Conservation (phyloP, 2,888 invertebrate genomes). For the Micoletzkya japonica region DNA sequence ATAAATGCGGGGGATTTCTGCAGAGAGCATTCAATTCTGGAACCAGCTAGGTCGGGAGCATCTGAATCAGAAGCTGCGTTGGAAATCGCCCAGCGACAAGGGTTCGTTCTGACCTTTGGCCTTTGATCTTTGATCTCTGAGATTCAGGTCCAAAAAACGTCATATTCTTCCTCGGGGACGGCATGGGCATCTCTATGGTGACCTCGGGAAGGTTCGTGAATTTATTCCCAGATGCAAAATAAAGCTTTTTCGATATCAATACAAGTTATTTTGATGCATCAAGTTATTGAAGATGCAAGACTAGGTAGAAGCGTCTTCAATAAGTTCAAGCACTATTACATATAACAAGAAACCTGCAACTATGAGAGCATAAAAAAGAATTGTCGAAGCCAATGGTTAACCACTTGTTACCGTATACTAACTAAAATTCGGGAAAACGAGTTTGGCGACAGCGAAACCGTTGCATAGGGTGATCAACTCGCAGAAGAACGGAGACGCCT, state of each 20-base stretch:
- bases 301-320: too few relatives aligned
- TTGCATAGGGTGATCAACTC: conserved; percentile 19
- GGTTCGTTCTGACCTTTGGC: background rate
- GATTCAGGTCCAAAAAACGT: conserved; percentile 28
- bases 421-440: too few relatives aligned
- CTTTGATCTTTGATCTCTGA: background rate
- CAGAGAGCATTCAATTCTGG: conserved; percentile 22
- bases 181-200: conserved; percentile 27
- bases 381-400: too few relatives aligned
- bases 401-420: too few relatives aligned
- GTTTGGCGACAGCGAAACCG: too few relatives aligned
- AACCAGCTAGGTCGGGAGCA: conserved; percentile 11
- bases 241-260: too few relatives aligned
- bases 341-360: too few relatives aligned
- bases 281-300: too few relatives aligned
- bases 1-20: background rate
- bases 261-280: too few relatives aligned
- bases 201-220: conserved; percentile 22
- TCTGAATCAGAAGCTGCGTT: conserved; percentile 12
- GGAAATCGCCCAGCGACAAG: conserved; percentile 2
- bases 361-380: too few relatives aligned
- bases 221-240: background rate
- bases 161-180: conserved; percentile 27
- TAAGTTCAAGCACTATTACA: too few relatives aligned
- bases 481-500: background rate